Conservation (phyloP, 2,113 vertebrate genomes). For the Leptocoma aspasia region DNA sequence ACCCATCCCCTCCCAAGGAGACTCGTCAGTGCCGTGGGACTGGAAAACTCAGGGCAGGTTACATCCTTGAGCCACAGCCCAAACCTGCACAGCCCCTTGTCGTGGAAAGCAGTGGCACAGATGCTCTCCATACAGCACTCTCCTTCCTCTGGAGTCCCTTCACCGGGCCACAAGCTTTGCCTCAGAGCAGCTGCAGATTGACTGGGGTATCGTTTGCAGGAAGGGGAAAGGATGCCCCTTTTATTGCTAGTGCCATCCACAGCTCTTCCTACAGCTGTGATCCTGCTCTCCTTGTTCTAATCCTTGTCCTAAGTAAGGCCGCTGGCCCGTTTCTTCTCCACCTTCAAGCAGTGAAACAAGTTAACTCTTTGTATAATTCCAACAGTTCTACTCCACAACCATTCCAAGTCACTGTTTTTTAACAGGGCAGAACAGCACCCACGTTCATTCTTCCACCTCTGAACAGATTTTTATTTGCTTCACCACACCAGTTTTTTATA, state of each 20-base stretch:
- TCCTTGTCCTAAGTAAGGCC: not conserved
- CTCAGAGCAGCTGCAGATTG: not conserved
- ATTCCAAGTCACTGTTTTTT: not conserved
- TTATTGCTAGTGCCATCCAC: not conserved
- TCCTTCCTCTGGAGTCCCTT: not conserved
- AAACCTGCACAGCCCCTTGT: not conserved
- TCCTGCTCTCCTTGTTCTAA: not conserved
- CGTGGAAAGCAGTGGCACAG: not conserved
- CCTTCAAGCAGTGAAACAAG: not conserved
- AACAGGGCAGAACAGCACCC: not conserved
- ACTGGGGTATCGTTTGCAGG: not conserved
- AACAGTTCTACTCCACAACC: not conserved
- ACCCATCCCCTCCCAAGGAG: accelerated
- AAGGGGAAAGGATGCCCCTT: not conserved
- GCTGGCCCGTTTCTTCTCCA: not conserved
- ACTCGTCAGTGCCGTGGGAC: accelerated
- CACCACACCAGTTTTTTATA: not conserved
- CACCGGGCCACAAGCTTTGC: not conserved
- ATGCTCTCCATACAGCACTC: not conserved
- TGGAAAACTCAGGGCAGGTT: not conserved
- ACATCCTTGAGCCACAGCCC: not conserved
- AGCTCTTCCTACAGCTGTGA: not conserved
- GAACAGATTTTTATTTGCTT: not conserved
- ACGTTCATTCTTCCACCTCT: not conserved
- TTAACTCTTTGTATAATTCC: not conserved